These are phyloP conservation scores for Enteromius argenteus DNA, from an alignment of 2,797 vertebrate species.

Conservation along the genomic window DNA sequence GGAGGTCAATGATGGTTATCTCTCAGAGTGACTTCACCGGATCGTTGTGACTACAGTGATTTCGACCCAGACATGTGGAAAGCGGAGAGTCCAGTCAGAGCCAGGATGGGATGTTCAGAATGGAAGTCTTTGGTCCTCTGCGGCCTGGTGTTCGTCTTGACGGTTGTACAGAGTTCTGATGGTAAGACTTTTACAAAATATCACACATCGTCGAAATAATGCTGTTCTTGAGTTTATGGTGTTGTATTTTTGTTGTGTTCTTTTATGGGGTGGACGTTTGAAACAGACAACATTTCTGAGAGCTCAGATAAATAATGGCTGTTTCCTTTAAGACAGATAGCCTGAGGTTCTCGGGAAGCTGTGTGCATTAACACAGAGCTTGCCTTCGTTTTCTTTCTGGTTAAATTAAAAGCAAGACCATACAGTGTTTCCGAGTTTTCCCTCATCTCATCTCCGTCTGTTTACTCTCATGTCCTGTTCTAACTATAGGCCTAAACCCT, in stretches of 20 bases:
- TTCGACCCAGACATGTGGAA: slow-evolving; percentile 87
- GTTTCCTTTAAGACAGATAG: slow-evolving; percentile 42
- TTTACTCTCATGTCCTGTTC: slow-evolving; percentile 65
- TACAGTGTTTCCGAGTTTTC: slow-evolving; percentile 46
- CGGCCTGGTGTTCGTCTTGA: slow-evolving; percentile 91
- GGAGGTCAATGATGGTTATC: slow-evolving; percentile 89
- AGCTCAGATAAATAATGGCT: slow-evolving; percentile 44
- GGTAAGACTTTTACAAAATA: slow-evolving; percentile 80
- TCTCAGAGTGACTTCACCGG: slow-evolving; percentile 85
- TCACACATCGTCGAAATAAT: neutral
- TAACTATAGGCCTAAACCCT: slow-evolving; percentile 74
- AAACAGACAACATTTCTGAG: slow-evolving; percentile 32
- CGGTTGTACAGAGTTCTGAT: slow-evolving; percentile 91
- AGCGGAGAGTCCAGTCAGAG: slow-evolving; percentile 83
- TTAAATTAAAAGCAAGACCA: slow-evolving; percentile 55
- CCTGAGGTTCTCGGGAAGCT: slow-evolving; percentile 38
- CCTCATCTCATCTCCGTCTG: slow-evolving; percentile 53
- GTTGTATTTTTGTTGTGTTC: neutral
- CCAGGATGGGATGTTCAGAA: slow-evolving; percentile 93
- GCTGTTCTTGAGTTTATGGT: neutral
- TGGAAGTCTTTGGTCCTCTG: slow-evolving; percentile 94
- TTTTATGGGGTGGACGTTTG: neutral
- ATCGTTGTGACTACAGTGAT: slow-evolving; percentile 87
- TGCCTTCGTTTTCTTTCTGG: slow-evolving; percentile 24
- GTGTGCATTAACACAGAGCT: slow-evolving; percentile 43